Evolutionary conservation across 2,113 vertebrate genomes (phyloP), one percentile per base, ranked within the genome.

Genomic region (Scortum barcoo): DNA sequence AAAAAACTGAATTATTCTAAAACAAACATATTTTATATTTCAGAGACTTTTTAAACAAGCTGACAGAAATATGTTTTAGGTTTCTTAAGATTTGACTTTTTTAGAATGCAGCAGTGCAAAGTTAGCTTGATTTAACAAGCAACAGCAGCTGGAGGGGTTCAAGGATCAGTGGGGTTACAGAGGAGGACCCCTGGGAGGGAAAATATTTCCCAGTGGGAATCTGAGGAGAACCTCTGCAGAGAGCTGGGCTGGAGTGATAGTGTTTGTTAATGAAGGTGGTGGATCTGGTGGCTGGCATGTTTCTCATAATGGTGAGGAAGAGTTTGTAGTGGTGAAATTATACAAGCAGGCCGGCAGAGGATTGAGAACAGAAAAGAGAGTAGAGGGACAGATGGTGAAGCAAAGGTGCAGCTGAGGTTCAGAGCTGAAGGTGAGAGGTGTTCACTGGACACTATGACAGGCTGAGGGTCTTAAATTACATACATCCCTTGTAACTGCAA

Each of bases 171-270:
- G 16, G 20, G 65, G 80, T 65, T 20, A 38, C 24, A 76, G 40
- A 79, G 68, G 44, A 63, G 60, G 68, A 81, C 48, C 63, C 70
- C 68, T 22, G 6, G 12, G 33, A 72, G 53, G 74, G 54, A 61
- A 73, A 76, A 73, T 77, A 86, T 68, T 73, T 77, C 62, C 56
- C 20, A 33, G 42, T 24, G 79, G 82, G 80, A 88, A 86, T 60
- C 72, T 85, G 86, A 86, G 79, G 40, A 86, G 81, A 81, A 86
- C 68, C n/a, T 76, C 57, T 44, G 67, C 63, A 50, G 48, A 54
- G 71, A 84, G 54, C 67, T 22, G 60, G 6, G 20, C 19, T 1
- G 17, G 33, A 69, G 72, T 40, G 67, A 63, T 63, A 30, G 48
- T 5, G 26, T 70, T 22, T 17, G 46, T 38, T 58, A 72, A 79